Base-by-base conservation (phyloP, 2,113 vertebrate species). In the Glareola pratincola region DNA sequence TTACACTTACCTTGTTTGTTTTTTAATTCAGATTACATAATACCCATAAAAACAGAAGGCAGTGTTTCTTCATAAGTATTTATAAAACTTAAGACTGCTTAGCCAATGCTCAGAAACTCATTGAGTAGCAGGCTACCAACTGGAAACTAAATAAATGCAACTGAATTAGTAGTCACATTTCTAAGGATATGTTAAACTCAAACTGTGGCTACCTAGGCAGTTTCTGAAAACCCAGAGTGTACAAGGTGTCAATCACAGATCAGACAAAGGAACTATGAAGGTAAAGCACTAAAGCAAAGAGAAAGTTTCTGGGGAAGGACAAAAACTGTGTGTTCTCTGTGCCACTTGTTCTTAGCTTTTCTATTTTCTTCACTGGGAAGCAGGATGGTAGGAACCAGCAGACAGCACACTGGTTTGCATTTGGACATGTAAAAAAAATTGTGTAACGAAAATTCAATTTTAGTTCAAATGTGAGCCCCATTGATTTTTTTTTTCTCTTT, bases 121-220 rank as follows among this genome's bases (percentile, higher is more conserved):
- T 5, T 0, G 3, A 90, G 26, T 56, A 74, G 3, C 19, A 9
- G 41, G 10, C 11, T 66, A 66, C 10, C 1, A 7, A 8, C 2
- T n/a, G 8, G 26, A 74, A 86, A 29, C 4, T 77, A 57, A 88
- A 72, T 37, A 83, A 88, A 60, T 91, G 32, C n/a, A 50, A 36
- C 7, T 21, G 10, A 69, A 69, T 37, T 66, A 7, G 11, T 57
- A 36, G 22, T 62, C n/a, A 47, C 4, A 12, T 74, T 74, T 80
- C 26, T 43, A 62, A 57, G 27, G 17, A 30, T 26, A 7, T 8
- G 9, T 36, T 75, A 32, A 80, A 45, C 15, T 80, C 59, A 45
- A 71, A 14, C 13, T 36, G 43, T 29, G 48, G 34, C 51, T 85
- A 34, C 9, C 5, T 51, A 51, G 43, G 23, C 5, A 48, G 56